These are phyloP conservation scores for Drosophila tropicalis DNA, from an alignment of 1,140 invertebrate species.

Conservation along the genomic window DNA sequence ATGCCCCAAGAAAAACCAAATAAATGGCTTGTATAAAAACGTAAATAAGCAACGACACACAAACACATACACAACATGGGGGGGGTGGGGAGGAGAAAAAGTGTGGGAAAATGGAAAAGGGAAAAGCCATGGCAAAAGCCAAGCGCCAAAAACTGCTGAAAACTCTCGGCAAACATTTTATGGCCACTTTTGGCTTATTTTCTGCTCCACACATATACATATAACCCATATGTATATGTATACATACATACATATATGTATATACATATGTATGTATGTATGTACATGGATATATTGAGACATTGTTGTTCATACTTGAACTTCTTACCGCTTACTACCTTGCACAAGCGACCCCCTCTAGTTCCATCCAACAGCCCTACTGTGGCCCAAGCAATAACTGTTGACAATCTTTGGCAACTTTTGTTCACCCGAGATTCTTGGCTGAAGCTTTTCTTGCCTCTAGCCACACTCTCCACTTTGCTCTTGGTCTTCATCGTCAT, in stretches of 20 bases:
- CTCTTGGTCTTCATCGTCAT: constrained; percentile 34
- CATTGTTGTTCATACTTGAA: constrained; percentile 25
- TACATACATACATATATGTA: neutral
- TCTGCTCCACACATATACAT: constrained; percentile 50
- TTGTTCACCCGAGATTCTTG: constrained; percentile 53
- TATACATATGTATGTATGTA: neutral
- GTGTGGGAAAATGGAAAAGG: neutral
- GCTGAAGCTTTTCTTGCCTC: constrained; percentile 17
- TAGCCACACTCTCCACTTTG: constrained; percentile 2
- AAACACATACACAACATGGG: constrained; percentile 5
- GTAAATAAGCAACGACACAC: constrained; percentile 62
- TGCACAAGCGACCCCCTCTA: neutral
- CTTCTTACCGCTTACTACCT: constrained; percentile 1
- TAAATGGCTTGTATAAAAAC: constrained; percentile 75
- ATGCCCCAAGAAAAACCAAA: constrained; percentile 48
- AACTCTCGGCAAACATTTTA: constrained; percentile 78
- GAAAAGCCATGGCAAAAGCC: constrained; percentile 29
- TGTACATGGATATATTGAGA: constrained; percentile 23
- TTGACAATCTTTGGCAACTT: constrained; percentile 80
- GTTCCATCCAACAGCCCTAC: neutral
- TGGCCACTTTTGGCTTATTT: constrained; percentile 76
- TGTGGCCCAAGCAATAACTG: constrained; percentile 65
- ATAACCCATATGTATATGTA: neutral
- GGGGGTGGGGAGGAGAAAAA: neutral
- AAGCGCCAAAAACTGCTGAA: constrained; percentile 45